Evolutionary conservation across 2,113 vertebrate genomes (phyloP).

Genomic region (Actenoides hombroni): DNA sequence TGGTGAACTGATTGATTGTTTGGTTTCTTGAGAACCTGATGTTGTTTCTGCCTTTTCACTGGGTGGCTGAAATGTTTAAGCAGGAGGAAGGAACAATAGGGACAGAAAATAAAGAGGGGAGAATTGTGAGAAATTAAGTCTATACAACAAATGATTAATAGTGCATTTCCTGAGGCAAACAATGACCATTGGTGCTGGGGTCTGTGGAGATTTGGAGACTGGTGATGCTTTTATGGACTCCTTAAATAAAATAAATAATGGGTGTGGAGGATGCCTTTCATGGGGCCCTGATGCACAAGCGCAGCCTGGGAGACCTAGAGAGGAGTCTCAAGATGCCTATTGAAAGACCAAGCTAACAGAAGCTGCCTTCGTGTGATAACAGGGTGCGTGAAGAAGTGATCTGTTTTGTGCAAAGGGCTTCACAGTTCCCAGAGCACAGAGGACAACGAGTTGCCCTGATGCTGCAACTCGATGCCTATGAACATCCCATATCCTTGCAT

Average conservation of each 20-base stretch:
- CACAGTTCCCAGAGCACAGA: rapidly evolving
- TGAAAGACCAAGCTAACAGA: not conserved
- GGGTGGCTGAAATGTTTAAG: not conserved
- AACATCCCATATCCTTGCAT: not conserved
- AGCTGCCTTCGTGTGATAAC: not conserved
- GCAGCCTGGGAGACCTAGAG: not conserved
- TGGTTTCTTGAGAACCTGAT: slow-evolving; percentile 41
- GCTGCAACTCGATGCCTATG: rapidly evolving
- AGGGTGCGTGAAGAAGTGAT: rapidly evolving
- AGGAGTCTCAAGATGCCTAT: not conserved
- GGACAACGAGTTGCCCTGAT: not conserved
- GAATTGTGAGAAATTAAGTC: slow-evolving; percentile 38
- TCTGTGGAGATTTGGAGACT: not conserved
- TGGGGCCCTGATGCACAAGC: not conserved
- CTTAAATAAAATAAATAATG: not conserved
- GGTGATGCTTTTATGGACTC: not conserved
- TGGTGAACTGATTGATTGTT: slow-evolving; percentile 35
- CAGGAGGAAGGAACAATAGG: slow-evolving; percentile 23
- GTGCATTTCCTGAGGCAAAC: slow-evolving; percentile 20
- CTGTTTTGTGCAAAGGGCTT: not conserved
- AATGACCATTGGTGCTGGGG: not conserved
- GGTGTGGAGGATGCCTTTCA: not conserved
- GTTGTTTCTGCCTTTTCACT: slow-evolving; percentile 40
- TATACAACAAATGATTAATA: slow-evolving; percentile 3
- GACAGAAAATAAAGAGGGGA: not conserved